A percentile compares a stretch with the other conserved stretches of the same genome.
These are phyloP conservation scores for Spodoptera litura DNA, from an alignment of 1,140 invertebrate species.

Conservation along the genomic window DNA sequence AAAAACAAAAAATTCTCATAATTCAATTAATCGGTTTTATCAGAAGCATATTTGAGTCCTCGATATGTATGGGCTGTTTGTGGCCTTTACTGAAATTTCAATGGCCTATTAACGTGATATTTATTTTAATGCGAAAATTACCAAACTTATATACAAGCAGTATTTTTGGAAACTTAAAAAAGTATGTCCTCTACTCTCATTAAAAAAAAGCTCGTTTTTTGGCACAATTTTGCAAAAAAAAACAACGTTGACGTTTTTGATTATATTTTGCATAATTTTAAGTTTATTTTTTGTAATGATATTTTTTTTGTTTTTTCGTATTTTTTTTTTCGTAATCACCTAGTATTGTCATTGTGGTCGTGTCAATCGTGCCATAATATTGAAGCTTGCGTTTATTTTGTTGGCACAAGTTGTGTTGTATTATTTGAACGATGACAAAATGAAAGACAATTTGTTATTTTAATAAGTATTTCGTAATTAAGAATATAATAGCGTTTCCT, in stretches of 20 bases:
- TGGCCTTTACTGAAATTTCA: too few relatives aligned
- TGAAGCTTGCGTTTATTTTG: conserved; percentile 56
- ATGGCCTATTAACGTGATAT: too few relatives aligned
- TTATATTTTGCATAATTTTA: conserved; percentile 60
- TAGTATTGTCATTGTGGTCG: conserved; percentile 56
- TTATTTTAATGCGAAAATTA: too few relatives aligned
- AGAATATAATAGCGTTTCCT: conserved; percentile 84
- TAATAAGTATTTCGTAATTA: conserved; percentile 84
- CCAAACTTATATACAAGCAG: background rate
- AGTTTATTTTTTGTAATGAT: conserved; percentile 49
- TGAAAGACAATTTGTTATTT: conserved; percentile 85
- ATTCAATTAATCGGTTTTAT: too few relatives aligned
- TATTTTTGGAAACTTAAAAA: background rate
- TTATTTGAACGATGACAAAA: conserved; percentile 63
- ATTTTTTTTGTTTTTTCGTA: conserved; percentile 55
- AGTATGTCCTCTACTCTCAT: conserved; percentile 35
- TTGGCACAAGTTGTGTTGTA: conserved; percentile 41
- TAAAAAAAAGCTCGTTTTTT: conserved; percentile 49
- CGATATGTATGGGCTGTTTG: too few relatives aligned
- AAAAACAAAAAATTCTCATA: too few relatives aligned
- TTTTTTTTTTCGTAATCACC: conserved; percentile 60
- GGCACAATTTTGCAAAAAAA: conserved; percentile 60
- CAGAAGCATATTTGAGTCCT: too few relatives aligned
- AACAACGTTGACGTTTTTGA: conserved; percentile 39
- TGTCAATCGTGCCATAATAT: conserved; percentile 60